phyloP scores from a whole-genome alignment of 2,797 vertebrate genomes.

The Knipowitschia caucasica region DNA sequence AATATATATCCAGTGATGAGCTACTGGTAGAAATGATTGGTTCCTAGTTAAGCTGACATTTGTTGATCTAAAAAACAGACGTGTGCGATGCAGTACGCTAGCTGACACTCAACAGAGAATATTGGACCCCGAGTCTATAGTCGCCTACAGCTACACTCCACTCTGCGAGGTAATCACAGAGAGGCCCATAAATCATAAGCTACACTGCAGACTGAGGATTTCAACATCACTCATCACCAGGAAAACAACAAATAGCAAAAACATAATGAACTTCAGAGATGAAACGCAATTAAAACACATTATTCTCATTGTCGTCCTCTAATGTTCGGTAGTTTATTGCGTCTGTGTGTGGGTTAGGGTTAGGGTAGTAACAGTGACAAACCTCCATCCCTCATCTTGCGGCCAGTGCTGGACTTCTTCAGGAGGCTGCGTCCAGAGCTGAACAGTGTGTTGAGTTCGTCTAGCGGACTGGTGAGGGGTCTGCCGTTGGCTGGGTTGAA shows the following conservation, averaged over 20 bases:
- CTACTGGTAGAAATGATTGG: slow-evolving; percentile 8
- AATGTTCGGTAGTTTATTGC: background rate
- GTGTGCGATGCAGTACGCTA: slow-evolving; percentile 6
- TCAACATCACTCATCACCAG: slow-evolving; percentile 39
- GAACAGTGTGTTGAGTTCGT: slow-evolving; percentile 92
- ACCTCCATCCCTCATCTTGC: slow-evolving; percentile 88
- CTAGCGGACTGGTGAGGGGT: slow-evolving; percentile 88
- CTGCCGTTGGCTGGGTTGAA: slow-evolving; percentile 86
- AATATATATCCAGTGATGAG: no score
- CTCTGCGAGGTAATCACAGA: slow-evolving; percentile 33
- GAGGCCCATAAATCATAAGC: slow-evolving; percentile 36
- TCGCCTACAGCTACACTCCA: slow-evolving; percentile 2
- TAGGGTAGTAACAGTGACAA: slow-evolving; percentile 34
- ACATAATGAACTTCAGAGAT: slow-evolving; percentile 14
- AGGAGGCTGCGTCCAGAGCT: slow-evolving; percentile 89
- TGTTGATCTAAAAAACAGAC: slow-evolving; percentile 9
- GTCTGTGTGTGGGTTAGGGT: background rate
- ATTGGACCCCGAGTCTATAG: slow-evolving; percentile 25
- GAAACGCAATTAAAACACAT: background rate
- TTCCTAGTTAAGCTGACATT: slow-evolving; percentile 17
- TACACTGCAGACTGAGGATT: slow-evolving; percentile 31
- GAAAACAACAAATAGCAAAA: slow-evolving; percentile 6
- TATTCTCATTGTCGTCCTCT: background rate
- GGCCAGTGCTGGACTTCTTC: slow-evolving; percentile 87
- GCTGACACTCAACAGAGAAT: slow-evolving; percentile 22